A percentile compares a stretch with the other conserved stretches of the same genome.
Evolutionary conservation across 2,113 vertebrate genomes (phyloP).

Genomic region (Rutilus rutilus): DNA sequence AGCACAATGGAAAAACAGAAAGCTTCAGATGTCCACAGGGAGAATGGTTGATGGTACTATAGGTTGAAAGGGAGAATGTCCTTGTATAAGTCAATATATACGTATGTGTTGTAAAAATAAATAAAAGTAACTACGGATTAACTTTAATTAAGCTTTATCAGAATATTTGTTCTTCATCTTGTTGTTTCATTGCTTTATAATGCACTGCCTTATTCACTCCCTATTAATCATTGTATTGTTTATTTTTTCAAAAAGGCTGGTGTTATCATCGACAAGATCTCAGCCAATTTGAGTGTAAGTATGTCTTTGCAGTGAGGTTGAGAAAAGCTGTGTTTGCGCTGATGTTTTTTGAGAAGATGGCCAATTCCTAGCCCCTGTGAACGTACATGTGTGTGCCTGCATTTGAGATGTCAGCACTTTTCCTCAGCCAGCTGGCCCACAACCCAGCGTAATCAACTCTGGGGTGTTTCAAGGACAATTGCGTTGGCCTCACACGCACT

Average conservation of each 20-base stretch:
- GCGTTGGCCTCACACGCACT: neutral
- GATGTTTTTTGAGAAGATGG: neutral
- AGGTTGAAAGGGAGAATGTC: neutral
- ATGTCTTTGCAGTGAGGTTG: neutral
- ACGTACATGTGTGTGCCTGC: neutral
- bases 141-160: neutral
- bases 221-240: neutral
- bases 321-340: neutral
- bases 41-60: neutral
- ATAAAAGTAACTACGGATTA: neutral
- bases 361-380: neutral
- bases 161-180: neutral
- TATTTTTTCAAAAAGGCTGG: slow-evolving; percentile 69
- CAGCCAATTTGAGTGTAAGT: slow-evolving; percentile 70
- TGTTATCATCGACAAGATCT: slow-evolving; percentile 74
- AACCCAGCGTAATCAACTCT: neutral
- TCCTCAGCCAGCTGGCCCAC: slow-evolving; percentile 6
- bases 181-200: neutral
- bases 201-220: neutral
- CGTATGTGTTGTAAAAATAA: neutral
- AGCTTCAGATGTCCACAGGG: neutral
- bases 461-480: slow-evolving; percentile 12
- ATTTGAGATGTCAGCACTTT: neutral
- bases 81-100: neutral
- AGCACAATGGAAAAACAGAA: slow-evolving; percentile 22